Conservation (phyloP, 2,797 vertebrate species). For the Rhinatrema bivittatum region DNA sequence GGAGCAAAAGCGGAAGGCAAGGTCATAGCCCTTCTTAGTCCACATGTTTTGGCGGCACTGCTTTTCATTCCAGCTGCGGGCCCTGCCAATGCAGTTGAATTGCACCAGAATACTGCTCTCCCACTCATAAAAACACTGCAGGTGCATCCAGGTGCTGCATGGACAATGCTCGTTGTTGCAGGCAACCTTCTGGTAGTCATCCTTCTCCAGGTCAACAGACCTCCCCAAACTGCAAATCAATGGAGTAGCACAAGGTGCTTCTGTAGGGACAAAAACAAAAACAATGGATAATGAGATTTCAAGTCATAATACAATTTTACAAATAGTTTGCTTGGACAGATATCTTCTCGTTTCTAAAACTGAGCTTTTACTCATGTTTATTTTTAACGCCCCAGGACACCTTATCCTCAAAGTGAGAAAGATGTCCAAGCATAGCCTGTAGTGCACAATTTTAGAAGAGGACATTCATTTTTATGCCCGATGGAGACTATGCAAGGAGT, state of each 20-base stretch:
- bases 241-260: conserved; percentile 85
- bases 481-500: too few relatives aligned
- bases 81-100: conserved; percentile 96
- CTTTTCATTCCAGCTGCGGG: conserved; percentile 97
- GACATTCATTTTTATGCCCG: too few relatives aligned
- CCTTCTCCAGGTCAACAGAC: conserved; percentile 85
- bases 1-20: conserved; percentile 96
- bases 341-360: too few relatives aligned
- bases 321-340: too few relatives aligned
- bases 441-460: too few relatives aligned
- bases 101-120: conserved; percentile 97
- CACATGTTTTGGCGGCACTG: conserved; percentile 99
- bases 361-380: too few relatives aligned
- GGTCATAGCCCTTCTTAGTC: conserved; percentile 97
- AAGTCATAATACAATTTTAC: background rate
- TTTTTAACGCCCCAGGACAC: too few relatives aligned
- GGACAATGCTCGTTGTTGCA: conserved; percentile 96
- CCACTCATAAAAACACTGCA: conserved; percentile 98
- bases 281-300: background rate
- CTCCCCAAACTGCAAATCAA: conserved; percentile 84
- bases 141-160: conserved; percentile 91
- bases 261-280: conserved; percentile 48
- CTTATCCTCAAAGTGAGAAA: too few relatives aligned
- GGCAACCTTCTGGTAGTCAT: conserved; percentile 93
- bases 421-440: too few relatives aligned